Conservation (phyloP, 92 coral and sea anemone genomes). For the Porites lobata region DNA sequence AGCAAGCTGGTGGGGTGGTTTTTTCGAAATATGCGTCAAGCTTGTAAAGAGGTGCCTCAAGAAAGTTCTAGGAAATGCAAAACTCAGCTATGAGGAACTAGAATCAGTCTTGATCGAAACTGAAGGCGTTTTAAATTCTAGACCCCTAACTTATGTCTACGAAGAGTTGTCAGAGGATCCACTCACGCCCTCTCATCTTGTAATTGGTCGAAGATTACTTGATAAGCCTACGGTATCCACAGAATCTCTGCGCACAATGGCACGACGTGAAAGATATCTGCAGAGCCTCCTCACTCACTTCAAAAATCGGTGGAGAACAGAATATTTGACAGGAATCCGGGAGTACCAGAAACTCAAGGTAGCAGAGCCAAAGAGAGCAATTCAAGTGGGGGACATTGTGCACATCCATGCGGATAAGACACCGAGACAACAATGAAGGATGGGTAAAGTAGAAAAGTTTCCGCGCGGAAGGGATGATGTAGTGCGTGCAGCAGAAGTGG, state of each 20-base stretch:
- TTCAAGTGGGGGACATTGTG: conserved; percentile 31
- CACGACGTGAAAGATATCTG: background rate
- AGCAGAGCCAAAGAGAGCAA: conserved; percentile 6
- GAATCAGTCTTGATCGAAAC: conserved; percentile 20
- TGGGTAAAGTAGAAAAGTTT: too few relatives aligned
- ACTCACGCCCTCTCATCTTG: too few relatives aligned
- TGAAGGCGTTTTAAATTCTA: conserved; percentile 37
- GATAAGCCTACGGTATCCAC: background rate
- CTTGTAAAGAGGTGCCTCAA: conserved; percentile 46
- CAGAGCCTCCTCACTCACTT: background rate
- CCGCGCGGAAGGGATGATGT: too few relatives aligned
- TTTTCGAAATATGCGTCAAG: conserved; percentile 44
- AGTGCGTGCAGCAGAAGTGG: too few relatives aligned
- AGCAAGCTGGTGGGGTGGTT: conserved; percentile 64
- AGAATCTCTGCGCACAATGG: background rate
- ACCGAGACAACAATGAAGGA: conserved; percentile 7
- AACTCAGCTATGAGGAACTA: conserved; percentile 30
- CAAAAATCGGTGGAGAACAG: conserved; percentile 6
- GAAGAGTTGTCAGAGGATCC: too few relatives aligned
- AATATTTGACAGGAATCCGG: conserved; percentile 26
- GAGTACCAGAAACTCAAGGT: conserved; percentile 26
- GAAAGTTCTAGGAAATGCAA: conserved; percentile 38
- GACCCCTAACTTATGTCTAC: conserved; percentile 13
- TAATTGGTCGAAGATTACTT: too few relatives aligned
- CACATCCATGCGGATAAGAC: conserved; percentile 40